These are phyloP conservation scores for Rhopalosiphum nymphaeae DNA, from an alignment of 2,888 invertebrate species.

Conservation along the genomic window DNA sequence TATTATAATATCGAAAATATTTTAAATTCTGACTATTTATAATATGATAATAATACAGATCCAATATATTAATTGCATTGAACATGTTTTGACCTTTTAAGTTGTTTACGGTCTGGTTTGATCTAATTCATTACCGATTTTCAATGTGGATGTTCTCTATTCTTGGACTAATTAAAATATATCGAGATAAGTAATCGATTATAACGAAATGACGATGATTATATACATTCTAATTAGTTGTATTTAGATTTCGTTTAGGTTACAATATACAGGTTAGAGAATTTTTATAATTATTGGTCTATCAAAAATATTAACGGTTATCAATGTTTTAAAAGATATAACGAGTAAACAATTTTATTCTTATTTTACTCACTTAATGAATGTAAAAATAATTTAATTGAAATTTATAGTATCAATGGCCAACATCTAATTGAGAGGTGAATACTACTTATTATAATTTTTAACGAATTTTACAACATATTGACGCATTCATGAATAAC, in stretches of 20 bases:
- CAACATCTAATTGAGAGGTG: conserved; percentile 1
- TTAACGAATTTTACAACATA: not conserved
- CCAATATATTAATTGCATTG: conserved; percentile 3
- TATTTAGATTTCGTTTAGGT: not conserved
- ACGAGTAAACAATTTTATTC: not conserved
- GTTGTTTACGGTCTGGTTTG: conserved; percentile 7
- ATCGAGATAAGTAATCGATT: conserved; percentile 23
- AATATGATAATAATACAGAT: not conserved
- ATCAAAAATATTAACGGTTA: not conserved
- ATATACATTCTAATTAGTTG: conserved; percentile 12
- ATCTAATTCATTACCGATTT: conserved; percentile 19
- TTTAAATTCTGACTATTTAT: not conserved
- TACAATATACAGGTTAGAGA: conserved; percentile 2
- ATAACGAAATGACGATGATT: conserved; percentile 1
- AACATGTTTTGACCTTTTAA: conserved; percentile 33
- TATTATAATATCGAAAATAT: not conserved
- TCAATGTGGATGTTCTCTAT: conserved; percentile 9
- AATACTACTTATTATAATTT: not conserved
- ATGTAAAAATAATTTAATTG: not conserved
- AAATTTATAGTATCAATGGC: not conserved
- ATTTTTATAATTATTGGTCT: conserved; percentile 18
- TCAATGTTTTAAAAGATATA: conserved; percentile 13
- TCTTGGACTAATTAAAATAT: conserved; percentile 46
- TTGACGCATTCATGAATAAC: not conserved
- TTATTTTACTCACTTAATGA: not conserved